Base-by-base conservation (phyloP, 2,888 invertebrate genomes). In the Drosophila anomalipes region DNA sequence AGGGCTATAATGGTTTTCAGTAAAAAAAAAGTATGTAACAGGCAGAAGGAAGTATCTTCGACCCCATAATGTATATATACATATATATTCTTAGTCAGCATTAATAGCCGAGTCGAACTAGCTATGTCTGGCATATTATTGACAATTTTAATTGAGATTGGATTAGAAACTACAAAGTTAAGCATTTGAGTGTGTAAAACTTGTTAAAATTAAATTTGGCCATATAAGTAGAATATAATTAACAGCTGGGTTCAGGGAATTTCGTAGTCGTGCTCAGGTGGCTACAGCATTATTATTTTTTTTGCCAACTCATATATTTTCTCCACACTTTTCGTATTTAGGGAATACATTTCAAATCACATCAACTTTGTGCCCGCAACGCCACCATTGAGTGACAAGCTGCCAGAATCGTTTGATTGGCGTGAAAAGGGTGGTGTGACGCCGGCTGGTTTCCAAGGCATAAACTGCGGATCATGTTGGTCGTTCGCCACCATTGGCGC, bases 331-430 rank as follows among this genome's bases (percentile, higher is more conserved):
- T 41, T 33, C 0, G n/a, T 47, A 65, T 66, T 0, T 67, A 93
- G 92, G 57, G 85, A 91, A 57, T 70, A 89, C 22, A 87, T 83
- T 19, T 76, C 87, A 3, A 81, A 82, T 5, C 92, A 93, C 64
- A 83, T 86, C 1, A 93, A 92, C 44, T 93, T 89, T 70, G 73
- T 92, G 49, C 92, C 92, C 1, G 76, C 80, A 0, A 79, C 79
- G 49, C 72, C 63, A 7, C 26, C 60, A 0, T 37, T 74, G 6
- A 75, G 37, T 4, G 69, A 76, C 7, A 85, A 83, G 16, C 59
- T 93, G 22, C 93, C 93, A 4, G 91, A 92, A 0, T 82, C 82
- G 5, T 93, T 93, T 72, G 93, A 93, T 66, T 93, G 93, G 93
- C 91, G 93, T 26, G 90, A 89, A 67, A 79, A 90, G 64, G 93